Evolutionary conservation across 2,113 vertebrate genomes (phyloP), one percentile per base, ranked within the genome.

Genomic region (Mellivora capensis): DNA sequence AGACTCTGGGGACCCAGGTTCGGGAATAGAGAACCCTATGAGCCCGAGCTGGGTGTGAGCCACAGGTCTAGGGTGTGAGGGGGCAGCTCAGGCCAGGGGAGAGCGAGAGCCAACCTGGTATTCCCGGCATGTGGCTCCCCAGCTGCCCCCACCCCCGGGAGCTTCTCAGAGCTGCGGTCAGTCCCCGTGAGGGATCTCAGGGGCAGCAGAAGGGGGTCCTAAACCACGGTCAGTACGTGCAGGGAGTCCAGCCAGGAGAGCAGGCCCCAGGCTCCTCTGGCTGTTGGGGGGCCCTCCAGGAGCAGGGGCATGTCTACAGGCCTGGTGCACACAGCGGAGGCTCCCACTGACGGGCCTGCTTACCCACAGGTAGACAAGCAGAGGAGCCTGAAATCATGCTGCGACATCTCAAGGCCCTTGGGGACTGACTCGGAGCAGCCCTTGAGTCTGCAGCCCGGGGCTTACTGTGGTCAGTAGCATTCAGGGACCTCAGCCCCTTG

Each of bases 11-110:
- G 69, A 31, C 7, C 77, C 1, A 2, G 39, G 62, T 14, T 34
- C 31, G 37, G 59, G 31, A 11, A 29, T 0, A 18, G 44, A 29
- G 20, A 1, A 3, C 4, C 15, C 27, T 4, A 4, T 54, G 12
- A 61, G 42, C 6, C 49, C 14, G 47, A 77, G 57, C 69, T 52
- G 49, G 47, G 15, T 31, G 29, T 34, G 74, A 37, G 25, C 11
- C 29, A 14, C 10, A 42, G 21, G 1, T 39, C 3, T 54, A 44
- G 57, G 54, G 9, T 17, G 25, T 44, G 49, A 49, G 59, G 20
- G 23, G 9, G 8, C 29, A 21, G 61, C n/a, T 8, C 37, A 17
- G 37, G 31, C 29, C 61, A 44, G 47, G 27, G 49, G 31, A 71
- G 15, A 37, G 14, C 4, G 11, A 61, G 29, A 21, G 25, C 34